Evolutionary conservation across 2,797 vertebrate genomes (phyloP), one percentile per base, ranked within the genome.

Genomic region (Anguilla anguilla): DNA sequence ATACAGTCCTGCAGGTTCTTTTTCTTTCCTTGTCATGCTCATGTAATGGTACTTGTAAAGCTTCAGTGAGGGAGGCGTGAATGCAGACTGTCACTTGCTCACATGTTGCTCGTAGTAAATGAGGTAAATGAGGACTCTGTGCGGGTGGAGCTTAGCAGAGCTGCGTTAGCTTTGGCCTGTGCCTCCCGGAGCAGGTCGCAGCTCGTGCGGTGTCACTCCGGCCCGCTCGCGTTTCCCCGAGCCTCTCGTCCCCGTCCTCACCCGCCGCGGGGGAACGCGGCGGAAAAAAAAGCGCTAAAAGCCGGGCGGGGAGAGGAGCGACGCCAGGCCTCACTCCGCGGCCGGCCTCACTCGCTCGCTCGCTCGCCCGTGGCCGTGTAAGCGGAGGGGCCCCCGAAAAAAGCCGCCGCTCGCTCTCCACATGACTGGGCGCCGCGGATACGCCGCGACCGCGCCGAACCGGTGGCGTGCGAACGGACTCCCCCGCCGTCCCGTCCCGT

Each of bases 131-230:
- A 86, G 17, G 35, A 28, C 31, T 35, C 5, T 13, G 85, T 86
- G 67, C 67, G 87, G 77, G 83, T 81, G 51, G 67, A 86, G 87
- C 88, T 85, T 43, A 87, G 91, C 61, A 82, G 86, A 88, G 89
- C 85, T 89, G 90, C 2, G 61, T 72, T 69, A 13, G 67, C 89
- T 85, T 69, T 74, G 87, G 84, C 91, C 87, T 83, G 86, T 25
- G 83, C 59, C 84, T 82, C 64, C 72, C 74, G 19, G 46, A 59
- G 91, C 87, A 55, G 86, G 91, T 93, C 90, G 92, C 88, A 88
- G 86, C 90, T 87, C 89, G 90, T 82, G 84, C 87, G 90, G 86
- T 90, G 87, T 53, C 85, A 64, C 51, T 9, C 83, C 55, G 83
- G 43, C 19, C 59, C 53, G 61, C 43, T 49, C 55, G 10, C 79